These are phyloP conservation scores for Zoanthus gigantus DNA, from an alignment of 92 coral and sea anemone species.

Conservation along the genomic window DNA sequence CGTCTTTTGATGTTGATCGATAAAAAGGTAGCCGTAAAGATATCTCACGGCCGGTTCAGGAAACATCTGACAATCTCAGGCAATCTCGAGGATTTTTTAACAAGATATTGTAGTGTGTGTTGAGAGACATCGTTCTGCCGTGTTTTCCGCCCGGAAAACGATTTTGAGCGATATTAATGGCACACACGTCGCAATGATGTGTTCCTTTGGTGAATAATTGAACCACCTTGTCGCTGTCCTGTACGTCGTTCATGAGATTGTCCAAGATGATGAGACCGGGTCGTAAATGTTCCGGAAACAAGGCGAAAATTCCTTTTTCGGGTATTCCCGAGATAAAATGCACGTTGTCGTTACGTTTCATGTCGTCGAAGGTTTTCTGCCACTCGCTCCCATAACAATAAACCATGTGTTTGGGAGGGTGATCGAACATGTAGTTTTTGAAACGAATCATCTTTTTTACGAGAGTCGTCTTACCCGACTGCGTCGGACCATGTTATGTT, in stretches of 20 bases:
- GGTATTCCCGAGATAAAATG: too few relatives aligned
- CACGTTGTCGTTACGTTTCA: neutral
- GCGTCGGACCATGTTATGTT: too few relatives aligned
- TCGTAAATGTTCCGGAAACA: neutral
- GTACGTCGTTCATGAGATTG: constrained; percentile 28
- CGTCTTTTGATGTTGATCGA: neutral
- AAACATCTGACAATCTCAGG: neutral
- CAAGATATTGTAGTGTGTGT: neutral
- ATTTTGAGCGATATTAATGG: neutral
- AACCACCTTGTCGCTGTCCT: neutral
- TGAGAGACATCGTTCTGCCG: neutral
- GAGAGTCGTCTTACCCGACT: neutral
- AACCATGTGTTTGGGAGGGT: too few relatives aligned
- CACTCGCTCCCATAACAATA: too few relatives aligned
- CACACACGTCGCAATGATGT: neutral
- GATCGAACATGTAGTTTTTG: too few relatives aligned
- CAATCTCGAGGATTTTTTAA: neutral
- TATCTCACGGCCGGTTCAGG: neutral
- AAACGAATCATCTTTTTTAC: too few relatives aligned
- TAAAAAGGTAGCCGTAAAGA: neutral
- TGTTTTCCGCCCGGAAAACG: neutral
- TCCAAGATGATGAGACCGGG: constrained; percentile 36
- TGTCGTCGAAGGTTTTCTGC: neutral
- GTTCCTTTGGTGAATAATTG: constrained; percentile 20
- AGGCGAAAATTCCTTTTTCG: neutral